Base-by-base conservation (phyloP, 2,113 vertebrate genomes). In the Lasiurus borealis region DNA sequence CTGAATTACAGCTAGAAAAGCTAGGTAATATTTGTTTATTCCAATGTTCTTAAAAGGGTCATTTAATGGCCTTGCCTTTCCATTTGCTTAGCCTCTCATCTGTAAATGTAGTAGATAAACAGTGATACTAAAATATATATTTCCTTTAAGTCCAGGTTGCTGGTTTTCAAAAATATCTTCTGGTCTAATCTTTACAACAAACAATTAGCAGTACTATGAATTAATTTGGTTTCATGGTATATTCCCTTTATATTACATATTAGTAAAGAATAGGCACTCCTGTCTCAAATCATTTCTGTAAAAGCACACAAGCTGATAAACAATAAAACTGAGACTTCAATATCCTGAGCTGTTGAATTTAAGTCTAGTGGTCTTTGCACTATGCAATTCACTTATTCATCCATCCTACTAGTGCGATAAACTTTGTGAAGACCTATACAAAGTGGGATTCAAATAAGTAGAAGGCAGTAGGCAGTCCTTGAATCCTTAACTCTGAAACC, bases 191-290 rank as follows among this genome's bases (percentile, higher is more conserved):
- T 64, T 80, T 29, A 85, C 6, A n/a, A n/a, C n/a, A 62, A 57
- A 46, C 50, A 62, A 48, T 23, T 59, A 59, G 57, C 0, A 91
- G 16, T 2, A 19, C 19, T 46, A 14, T 36, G 14, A 72, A 46
- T 90, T 85, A 66, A 64, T 90, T 88, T 66, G 90, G 92, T 87
- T 68, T 8, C 16, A 36, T 80, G 10, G 25, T 57, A 81, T 88
- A 52, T 90, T 6, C 48, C 11, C 2, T 40, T 40, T 40, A 40
- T 40, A 62, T 90, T 80, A 62, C 40, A 40, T 40, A 48, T 7
- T 86, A 12, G n/a, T 80, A 85, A 76, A 18, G 15, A 75, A 71
- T 66, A 34, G 31, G 23, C 4, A 69, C 0, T 40, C 11, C 6
- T 85, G 3, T 50, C 50, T 69, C 84, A 97, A 82, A 69, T 94